Evolutionary conservation across 1,140 invertebrate species (phyloP), one percentile per base, ranked within the genome.

Genomic region (Rhyzopertha dominica): DNA sequence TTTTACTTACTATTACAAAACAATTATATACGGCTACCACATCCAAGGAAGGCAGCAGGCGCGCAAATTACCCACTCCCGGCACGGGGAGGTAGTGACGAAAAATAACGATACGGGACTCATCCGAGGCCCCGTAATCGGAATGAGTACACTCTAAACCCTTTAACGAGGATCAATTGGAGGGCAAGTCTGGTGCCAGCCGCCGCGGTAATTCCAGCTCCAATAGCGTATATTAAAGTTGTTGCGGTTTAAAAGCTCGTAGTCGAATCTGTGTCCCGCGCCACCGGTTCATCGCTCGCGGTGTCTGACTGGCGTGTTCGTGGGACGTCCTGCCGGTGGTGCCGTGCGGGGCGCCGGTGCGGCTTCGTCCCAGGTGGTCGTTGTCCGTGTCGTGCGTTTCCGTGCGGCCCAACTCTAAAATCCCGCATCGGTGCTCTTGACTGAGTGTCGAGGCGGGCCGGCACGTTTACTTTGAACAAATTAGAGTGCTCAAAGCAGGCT

Each of bases 41-140:
- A 84, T 86, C 84, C 78, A 88, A 85, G 84, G 84, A 88, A 86
- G 82, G 85, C 84, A 87, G 84, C 83, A 87, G 82, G 83, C 82
- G 81, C 82, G 81, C 78, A 85, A 85, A 80, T 83, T 82, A 85
- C 81, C 82, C 82, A 87, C 73, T 86, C 78, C 80, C 76, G 72
- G 73, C 73, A 78, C 77, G 78, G 79, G 77, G 74, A 79, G 77
- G 75, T 79, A 78, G 76, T 85, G 82, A 87, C 80, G 77, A 87
- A 79, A 86, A 85, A 87, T 87, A 87, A 83, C 78, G 76, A 85
- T 83, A 80, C 76, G 70, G 74, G 13, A 24, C 30, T 20, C 30
- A 36, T 36, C 9, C 32, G 32, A 42, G 68, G 68, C 65, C 58
- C 59, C 57, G 66, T 70, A 65, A 78, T 76, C 63, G 72, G 68